Conservation (phyloP, 1,140 invertebrate genomes). For the Rhyzopertha dominica region DNA sequence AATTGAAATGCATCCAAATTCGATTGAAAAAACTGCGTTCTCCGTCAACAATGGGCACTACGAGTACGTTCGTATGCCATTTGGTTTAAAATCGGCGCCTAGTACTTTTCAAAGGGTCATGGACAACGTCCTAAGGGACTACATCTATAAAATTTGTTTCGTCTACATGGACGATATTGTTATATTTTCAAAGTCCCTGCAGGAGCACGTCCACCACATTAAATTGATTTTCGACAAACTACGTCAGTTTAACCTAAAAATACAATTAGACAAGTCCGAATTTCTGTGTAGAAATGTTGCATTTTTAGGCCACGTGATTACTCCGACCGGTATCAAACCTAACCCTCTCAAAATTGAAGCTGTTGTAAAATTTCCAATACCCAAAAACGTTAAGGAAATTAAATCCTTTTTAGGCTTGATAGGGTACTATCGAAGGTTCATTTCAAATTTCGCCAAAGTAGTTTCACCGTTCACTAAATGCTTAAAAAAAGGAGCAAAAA, state of each 20-base stretch:
- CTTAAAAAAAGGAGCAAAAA: too few species aligned
- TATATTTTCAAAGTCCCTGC: slow-evolving; percentile 16
- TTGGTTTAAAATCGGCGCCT: slow-evolving; percentile 17
- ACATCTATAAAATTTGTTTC: slow-evolving; percentile 19
- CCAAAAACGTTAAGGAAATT: slow-evolving; percentile 9
- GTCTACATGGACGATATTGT: slow-evolving; percentile 34
- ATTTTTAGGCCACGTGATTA: slow-evolving; percentile 18
- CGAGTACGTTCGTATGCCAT: not conserved
- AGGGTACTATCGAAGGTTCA: too few species aligned
- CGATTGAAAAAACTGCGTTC: too few species aligned
- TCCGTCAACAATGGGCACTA: not conserved
- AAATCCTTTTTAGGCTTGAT: too few species aligned
- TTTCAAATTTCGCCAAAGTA: too few species aligned
- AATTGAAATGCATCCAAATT: too few species aligned
- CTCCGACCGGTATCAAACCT: slow-evolving; percentile 4
- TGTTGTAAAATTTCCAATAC: slow-evolving; percentile 14
- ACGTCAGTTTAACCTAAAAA: slow-evolving; percentile 9
- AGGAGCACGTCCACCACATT: slow-evolving; percentile 7
- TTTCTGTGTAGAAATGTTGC: slow-evolving; percentile 22
- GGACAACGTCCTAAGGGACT: slow-evolving; percentile 31
- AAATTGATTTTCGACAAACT: slow-evolving; percentile 21
- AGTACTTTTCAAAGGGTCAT: slow-evolving; percentile 32
- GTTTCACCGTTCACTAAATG: too few species aligned
- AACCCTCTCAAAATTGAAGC: slow-evolving; percentile 15
- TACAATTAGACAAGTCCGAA: slow-evolving; percentile 13